Evolutionary conservation across 1,140 invertebrate species (phyloP).

Genomic region (Bicyclus anynana): DNA sequence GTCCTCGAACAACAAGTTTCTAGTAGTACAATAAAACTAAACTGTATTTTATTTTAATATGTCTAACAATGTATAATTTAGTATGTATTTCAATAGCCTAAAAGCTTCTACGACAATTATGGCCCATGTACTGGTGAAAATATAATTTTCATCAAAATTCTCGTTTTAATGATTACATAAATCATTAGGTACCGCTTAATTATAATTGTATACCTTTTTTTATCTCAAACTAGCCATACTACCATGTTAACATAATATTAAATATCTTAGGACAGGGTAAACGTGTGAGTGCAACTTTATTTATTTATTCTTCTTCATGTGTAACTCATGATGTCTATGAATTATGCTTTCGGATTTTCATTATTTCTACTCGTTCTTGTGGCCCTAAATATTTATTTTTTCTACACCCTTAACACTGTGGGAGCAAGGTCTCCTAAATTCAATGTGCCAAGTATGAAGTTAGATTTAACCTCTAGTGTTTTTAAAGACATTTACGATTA

Average conservation of each 20-base stretch:
- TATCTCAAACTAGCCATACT: too few relatives aligned
- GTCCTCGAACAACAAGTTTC: too few relatives aligned
- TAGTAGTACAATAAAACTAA: too few relatives aligned
- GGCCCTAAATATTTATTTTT: constrained; percentile 63
- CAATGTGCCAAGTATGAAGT: constrained; percentile 44
- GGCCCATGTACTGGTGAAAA: not conserved
- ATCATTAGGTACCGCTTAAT: too few relatives aligned
- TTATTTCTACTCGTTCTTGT: constrained; percentile 59
- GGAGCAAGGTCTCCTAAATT: constrained; percentile 40
- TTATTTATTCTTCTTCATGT: not conserved
- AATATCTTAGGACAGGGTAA: not conserved
- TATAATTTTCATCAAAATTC: not conserved
- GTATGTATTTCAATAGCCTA: not conserved
- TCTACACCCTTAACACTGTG: constrained; percentile 53
- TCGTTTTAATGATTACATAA: too few relatives aligned
- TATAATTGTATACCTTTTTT: too few relatives aligned
- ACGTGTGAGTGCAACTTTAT: not conserved
- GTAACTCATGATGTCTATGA: constrained; percentile 53
- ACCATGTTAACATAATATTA: not conserved
- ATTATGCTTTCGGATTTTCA: constrained; percentile 64
- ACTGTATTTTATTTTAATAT: too few relatives aligned
- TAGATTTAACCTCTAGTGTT: constrained; percentile 43
- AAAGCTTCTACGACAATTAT: not conserved
- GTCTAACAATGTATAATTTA: too few relatives aligned
- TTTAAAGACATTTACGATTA: constrained; percentile 60